Evolutionary conservation across 2,797 vertebrate genomes (phyloP).

Genomic region (Takifugu rubripes): DNA sequence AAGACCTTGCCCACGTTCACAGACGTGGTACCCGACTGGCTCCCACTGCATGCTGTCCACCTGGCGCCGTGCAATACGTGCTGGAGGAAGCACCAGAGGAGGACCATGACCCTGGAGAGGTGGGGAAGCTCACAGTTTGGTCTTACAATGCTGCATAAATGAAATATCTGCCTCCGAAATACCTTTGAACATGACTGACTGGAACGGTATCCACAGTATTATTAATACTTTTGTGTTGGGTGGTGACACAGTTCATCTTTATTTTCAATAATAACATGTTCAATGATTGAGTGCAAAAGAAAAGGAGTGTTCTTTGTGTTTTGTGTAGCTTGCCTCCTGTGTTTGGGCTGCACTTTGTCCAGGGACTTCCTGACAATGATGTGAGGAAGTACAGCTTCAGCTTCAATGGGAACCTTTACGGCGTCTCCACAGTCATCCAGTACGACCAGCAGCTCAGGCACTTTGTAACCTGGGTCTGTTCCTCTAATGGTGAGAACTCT

Average conservation of each 20-base stretch:
- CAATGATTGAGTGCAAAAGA: no score
- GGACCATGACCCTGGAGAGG: slow-evolving; percentile 84
- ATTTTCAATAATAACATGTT: neutral
- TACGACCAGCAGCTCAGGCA: slow-evolving; percentile 78
- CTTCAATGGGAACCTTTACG: slow-evolving; percentile 75
- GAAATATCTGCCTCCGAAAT: neutral
- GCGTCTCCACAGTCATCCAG: slow-evolving; percentile 81
- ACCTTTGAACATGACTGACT: neutral
- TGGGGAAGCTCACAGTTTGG: slow-evolving; percentile 52
- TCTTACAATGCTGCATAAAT: neutral
- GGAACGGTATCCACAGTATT: neutral
- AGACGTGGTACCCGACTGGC: slow-evolving; percentile 82
- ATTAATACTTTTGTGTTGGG: neutral
- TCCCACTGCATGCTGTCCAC: slow-evolving; percentile 83
- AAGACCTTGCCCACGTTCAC: slow-evolving; percentile 86
- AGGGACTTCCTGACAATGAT: slow-evolving; percentile 83
- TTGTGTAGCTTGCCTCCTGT: slow-evolving; percentile 76
- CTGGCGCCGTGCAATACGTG: slow-evolving; percentile 81
- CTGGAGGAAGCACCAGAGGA: slow-evolving; percentile 74
- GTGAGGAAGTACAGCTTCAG: slow-evolving; percentile 78
- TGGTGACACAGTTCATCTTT: neutral
- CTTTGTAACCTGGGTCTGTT: slow-evolving; percentile 86
- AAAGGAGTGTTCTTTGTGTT: neutral
- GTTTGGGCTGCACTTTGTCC: slow-evolving; percentile 87
- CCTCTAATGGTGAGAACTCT: slow-evolving; percentile 78